Base-by-base conservation (phyloP, 2,888 invertebrate species). In the Argyra leucocephala region DNA sequence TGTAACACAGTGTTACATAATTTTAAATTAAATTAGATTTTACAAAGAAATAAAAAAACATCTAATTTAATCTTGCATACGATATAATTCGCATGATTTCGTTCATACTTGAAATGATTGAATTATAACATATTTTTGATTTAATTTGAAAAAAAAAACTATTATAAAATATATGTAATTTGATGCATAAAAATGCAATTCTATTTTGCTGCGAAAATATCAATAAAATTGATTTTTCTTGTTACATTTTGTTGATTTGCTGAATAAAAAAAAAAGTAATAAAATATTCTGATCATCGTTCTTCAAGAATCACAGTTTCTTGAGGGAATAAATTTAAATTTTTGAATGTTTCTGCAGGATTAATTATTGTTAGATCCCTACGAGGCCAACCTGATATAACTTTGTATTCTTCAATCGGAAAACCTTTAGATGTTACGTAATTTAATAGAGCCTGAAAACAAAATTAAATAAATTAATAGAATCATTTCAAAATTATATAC, bases 231-330 rank as follows among this genome's bases (percentile, higher is more conserved):
- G 7, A 10, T 31, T 31, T 31, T 31, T 26, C 26, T 26, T 26
- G 7, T 31, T 31, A 10, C 12, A 10, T 31, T 7, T 31, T 18
- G 9, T 48, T 18, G 12, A 15, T 48, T 18, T 48, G 5, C 18
- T 48, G n/a, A 48, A 48, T 15, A 48, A 48, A 18, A n/a, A 18
- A 18, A n/a, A 48, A 15, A 48, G 5, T 48, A 48, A 48, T 48
- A 48, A 48, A 48, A 18, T 48, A 18, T 48, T 15, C 48, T 48
- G 48, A 79, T 90, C 89, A 93, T 87, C 93, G 90, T 82, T 94
- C 93, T 81, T 96, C 96, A 73, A 96, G 83, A 83, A 92, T 93
- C 72, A 96, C 86, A 71, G 95, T 95, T 84, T 96, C 96, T 84
- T 96, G 95, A 64, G 93, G 91, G 81, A 85, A 93, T 74, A 96